Evolutionary conservation across 2,113 vertebrate species (phyloP), one percentile per base, ranked within the genome.

Genomic region (Taurulus bubalis): DNA sequence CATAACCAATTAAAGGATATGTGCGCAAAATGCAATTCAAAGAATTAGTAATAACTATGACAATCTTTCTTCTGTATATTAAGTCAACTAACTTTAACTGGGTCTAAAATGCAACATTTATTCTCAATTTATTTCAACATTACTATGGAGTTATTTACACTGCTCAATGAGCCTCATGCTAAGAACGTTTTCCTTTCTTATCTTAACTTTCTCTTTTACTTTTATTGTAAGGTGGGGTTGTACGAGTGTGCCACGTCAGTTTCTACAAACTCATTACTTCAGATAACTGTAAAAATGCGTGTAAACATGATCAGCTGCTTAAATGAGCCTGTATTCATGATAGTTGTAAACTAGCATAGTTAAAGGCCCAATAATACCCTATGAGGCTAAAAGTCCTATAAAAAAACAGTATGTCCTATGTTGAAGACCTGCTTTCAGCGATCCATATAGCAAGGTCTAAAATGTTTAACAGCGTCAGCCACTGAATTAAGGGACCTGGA

Each of bases 401-500:
- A 55, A 55, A 6, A 55, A 55, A 26, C n/a, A 1, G 22, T 24
- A 14, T 24, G 53, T 11, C n/a, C 3, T 14, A 5, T 28, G 55
- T 58, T 28, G 55, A 58, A 58, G 12, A 28, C 55, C 55, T 58
- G 55, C 55, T 58, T 28, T 58, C 5, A 58, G 55, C 6, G 24
- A 28, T 28, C 24, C 6, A 58, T 28, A 28, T 58, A 58, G 24
- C 24, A 58, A 28, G 28, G 24, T 28, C 55, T 14, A 56, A 5
- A 1, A 56, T 14, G 1, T 26, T 6, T 15, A 58, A 26, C 53
- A 56, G n/a, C 4, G n/a, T 15, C 55, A 58, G 55, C 55, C 26
- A 26, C 24, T 58, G 12, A 58, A 56, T 56, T 56, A 56, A 56
- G 53, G 53, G 51, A 55, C n/a, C 51, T 55, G 51, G 51, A 55